phyloP scores from a whole-genome alignment of 2,113 vertebrate species.

The Actenoides hombroni region DNA sequence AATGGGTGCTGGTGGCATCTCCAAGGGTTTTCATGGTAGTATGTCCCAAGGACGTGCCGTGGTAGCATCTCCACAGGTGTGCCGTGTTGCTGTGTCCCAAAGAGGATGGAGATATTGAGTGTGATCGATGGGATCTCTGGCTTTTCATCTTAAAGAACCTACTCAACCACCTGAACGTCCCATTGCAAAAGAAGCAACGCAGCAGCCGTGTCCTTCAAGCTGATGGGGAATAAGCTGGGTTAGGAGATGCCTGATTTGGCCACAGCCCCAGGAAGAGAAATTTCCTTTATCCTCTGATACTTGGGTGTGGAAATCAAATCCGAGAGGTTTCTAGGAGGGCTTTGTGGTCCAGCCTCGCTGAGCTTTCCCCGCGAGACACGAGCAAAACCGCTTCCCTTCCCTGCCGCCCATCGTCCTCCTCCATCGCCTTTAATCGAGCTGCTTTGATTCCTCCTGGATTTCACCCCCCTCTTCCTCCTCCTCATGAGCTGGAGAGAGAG shows the following conservation, averaged over 20 bases:
- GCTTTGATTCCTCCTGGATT: background rate
- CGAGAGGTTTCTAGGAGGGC: background rate
- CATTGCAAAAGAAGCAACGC: fast-evolving
- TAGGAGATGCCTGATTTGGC: background rate
- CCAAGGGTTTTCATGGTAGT: background rate
- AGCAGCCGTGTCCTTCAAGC: background rate
- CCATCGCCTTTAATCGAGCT: background rate
- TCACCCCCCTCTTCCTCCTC: too few relatives aligned
- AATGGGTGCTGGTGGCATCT: background rate
- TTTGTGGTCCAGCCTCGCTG: fast-evolving
- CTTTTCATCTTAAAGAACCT: background rate
- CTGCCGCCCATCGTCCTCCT: background rate
- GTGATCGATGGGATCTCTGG: too few relatives aligned
- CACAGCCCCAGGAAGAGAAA: fast-evolving
- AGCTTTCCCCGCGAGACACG: background rate
- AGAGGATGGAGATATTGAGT: background rate
- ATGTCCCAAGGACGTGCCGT: background rate
- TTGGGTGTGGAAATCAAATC: background rate
- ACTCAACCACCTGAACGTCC: background rate
- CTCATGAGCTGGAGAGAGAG: background rate
- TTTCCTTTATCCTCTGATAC: background rate
- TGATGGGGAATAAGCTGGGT: too few relatives aligned
- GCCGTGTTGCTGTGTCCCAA: background rate
- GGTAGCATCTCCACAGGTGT: background rate
- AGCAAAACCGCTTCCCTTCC: background rate